A percentile compares a stretch with the other conserved stretches of the same genome.
Evolutionary conservation across 2,113 vertebrate genomes (phyloP).

Genomic region (Pyxicephalus adspersus): DNA sequence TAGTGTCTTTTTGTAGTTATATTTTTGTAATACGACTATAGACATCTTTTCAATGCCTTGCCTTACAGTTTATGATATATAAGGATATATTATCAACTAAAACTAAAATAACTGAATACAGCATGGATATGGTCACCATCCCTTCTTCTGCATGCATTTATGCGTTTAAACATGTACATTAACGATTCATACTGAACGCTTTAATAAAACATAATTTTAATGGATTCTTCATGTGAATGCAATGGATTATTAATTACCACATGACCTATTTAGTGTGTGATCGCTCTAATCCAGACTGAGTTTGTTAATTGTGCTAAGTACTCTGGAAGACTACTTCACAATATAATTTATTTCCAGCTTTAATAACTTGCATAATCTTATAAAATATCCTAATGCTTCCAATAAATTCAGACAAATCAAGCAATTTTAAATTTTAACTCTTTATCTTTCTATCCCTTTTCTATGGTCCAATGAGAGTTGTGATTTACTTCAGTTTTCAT

Average conservation of each 20-base stretch:
- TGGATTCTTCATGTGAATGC: conserved; percentile 33
- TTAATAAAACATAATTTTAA: conserved; percentile 41
- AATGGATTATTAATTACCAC: conserved; percentile 44
- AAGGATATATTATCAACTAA: neutral
- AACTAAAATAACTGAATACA: too few species aligned
- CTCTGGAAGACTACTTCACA: neutral
- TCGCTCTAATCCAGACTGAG: conserved; percentile 16
- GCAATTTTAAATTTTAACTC: too few species aligned
- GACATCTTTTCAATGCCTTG: too few species aligned
- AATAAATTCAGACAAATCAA: too few species aligned
- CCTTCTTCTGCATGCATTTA: conserved; percentile 31
- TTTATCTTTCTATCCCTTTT: too few species aligned
- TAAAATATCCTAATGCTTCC: too few species aligned
- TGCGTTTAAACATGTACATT: conserved; percentile 35
- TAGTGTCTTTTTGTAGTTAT: too few species aligned
- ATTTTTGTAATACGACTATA: too few species aligned
- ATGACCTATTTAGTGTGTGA: conserved; percentile 39
- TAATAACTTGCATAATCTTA: neutral
- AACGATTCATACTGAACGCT: conserved; percentile 27
- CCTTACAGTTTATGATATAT: too few species aligned
- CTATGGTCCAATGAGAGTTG: too few species aligned
- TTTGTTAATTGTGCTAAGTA: conserved; percentile 30
- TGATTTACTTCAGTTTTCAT: too few species aligned
- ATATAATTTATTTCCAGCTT: conserved; percentile 3
- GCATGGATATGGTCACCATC: neutral